These are phyloP conservation scores for Pangasius mekongensis DNA, from an alignment of 2,797 vertebrate species.

Conservation along the genomic window DNA sequence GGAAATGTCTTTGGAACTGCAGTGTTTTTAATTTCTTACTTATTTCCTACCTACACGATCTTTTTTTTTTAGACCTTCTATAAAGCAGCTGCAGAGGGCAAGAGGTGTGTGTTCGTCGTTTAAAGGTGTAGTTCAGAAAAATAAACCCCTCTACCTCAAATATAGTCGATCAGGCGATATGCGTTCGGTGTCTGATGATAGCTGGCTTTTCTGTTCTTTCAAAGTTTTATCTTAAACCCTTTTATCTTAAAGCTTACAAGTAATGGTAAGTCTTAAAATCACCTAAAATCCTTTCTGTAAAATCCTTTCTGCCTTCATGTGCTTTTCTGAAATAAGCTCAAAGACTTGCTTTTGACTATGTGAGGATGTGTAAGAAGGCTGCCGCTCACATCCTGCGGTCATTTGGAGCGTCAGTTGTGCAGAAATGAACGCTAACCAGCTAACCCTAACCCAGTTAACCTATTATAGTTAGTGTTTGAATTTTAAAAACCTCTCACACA, in stretches of 20 bases:
- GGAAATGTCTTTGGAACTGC: neutral
- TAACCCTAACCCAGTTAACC: neutral
- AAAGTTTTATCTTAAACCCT: neutral
- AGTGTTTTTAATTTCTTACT: neutral
- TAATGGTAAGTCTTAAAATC: neutral
- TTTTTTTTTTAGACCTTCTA: neutral
- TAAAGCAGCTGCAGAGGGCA: conserved; percentile 2
- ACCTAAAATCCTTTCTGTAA: neutral
- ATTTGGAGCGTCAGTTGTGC: neutral
- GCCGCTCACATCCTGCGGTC: neutral
- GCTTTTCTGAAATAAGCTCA: neutral
- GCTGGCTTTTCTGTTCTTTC: neutral
- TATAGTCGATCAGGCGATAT: neutral
- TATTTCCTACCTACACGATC: neutral
- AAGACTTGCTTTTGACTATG: neutral
- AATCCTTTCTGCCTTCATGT: neutral
- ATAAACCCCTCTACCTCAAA: neutral
- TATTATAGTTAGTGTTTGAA: neutral
- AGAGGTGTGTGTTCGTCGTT: neutral
- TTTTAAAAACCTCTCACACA: neutral
- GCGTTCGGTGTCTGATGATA: neutral
- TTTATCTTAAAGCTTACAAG: neutral
- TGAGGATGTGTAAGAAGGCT: neutral
- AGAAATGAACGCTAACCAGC: neutral
- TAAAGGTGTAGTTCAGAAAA: neutral